Percentiles rank a stretch among this genome's conserved stretches.
Conservation (phyloP, 2,113 vertebrate species). For the Corythornis cristatus region DNA sequence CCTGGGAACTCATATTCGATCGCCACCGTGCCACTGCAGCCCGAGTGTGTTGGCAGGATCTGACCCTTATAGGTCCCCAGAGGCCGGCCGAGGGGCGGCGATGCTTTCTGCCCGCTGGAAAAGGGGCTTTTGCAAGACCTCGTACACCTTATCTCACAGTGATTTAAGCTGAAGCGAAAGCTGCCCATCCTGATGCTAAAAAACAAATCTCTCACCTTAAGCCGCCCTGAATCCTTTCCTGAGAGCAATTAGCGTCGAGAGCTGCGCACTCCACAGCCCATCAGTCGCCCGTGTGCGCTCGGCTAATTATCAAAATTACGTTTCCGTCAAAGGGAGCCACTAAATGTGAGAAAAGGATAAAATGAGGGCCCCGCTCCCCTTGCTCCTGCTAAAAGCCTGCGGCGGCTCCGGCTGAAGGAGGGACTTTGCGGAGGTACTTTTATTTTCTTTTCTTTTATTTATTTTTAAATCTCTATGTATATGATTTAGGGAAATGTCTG, state of each 20-base stretch:
- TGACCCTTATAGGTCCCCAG: background rate
- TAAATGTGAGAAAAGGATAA: slow-evolving; percentile 49
- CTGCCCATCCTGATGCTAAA: background rate
- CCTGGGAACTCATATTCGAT: background rate
- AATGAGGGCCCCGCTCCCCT: background rate
- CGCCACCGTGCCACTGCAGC: background rate
- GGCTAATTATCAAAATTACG: slow-evolving; percentile 75
- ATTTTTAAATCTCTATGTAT: background rate
- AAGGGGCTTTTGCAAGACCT: background rate
- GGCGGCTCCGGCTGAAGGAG: background rate
- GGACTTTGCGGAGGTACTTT: background rate
- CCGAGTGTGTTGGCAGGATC: background rate
- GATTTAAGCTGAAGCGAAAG: background rate
- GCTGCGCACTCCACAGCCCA: slow-evolving; percentile 43
- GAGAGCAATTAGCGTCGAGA: slow-evolving; percentile 70
- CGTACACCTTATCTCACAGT: background rate
- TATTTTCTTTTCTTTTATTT: background rate
- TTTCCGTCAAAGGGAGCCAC: slow-evolving; percentile 64
- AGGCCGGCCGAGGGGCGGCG: background rate
- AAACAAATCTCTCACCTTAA: slow-evolving; percentile 28
- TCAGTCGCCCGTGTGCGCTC: slow-evolving; percentile 46
- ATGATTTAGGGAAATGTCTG: background rate
- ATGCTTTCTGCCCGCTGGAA: background rate
- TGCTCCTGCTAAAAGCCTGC: background rate
- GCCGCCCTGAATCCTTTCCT: slow-evolving; percentile 48